phyloP scores from a whole-genome alignment of 2,113 vertebrate genomes.

The Cricetomys ansorgei region DNA sequence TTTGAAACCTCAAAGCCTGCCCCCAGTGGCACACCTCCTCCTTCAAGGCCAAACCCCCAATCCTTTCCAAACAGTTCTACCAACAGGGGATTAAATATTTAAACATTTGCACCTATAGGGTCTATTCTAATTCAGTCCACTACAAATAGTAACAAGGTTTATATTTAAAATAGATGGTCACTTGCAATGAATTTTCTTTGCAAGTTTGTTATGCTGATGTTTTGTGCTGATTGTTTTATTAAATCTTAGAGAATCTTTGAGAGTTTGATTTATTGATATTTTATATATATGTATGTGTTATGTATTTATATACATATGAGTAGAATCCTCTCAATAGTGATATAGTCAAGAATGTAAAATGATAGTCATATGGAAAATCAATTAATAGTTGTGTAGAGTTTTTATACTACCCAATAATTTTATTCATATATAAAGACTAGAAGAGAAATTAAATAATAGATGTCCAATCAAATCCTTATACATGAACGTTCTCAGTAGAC shows the following conservation, averaged over 20 bases:
- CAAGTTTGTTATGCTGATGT: neutral
- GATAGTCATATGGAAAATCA: neutral
- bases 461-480: neutral
- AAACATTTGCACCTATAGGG: neutral
- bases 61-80: neutral
- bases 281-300: neutral
- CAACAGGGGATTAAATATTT: neutral
- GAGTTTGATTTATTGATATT: neutral
- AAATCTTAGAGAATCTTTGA: neutral
- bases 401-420: neutral
- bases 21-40: neutral
- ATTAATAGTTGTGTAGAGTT: neutral
- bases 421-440: neutral
- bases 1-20: too few relatives aligned
- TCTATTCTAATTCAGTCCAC: neutral
- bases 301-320: too few relatives aligned
- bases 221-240: neutral
- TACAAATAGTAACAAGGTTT: neutral
- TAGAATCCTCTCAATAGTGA: too few relatives aligned
- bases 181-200: neutral
- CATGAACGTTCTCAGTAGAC: neutral
- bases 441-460: neutral
- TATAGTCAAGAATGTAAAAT: too few relatives aligned
- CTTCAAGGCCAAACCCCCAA: neutral
- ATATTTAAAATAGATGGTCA: neutral